Conservation (phyloP, 2,797 vertebrate genomes). For the Corythornis leucogaster region DNA sequence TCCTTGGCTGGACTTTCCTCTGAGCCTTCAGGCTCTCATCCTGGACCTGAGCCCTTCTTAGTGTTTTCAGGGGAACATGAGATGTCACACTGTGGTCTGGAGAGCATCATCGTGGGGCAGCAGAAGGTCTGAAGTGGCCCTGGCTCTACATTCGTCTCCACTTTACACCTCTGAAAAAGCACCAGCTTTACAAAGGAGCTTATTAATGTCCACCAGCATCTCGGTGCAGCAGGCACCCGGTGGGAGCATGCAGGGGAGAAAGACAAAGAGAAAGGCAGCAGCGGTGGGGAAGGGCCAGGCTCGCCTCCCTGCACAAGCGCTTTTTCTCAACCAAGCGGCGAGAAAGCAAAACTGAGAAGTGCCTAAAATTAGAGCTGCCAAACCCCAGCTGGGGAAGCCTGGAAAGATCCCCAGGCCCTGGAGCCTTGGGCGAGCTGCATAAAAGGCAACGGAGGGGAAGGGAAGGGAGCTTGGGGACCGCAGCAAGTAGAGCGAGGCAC, state of each 20-base stretch:
- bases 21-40: background rate
- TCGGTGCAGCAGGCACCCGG: background rate
- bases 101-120: rapidly evolving
- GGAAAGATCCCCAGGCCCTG: constrained; percentile 71
- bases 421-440: constrained; percentile 68
- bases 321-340: constrained; percentile 18
- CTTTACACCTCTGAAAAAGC: background rate
- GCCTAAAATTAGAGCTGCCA: constrained; percentile 72
- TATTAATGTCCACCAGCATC: background rate
- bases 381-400: constrained; percentile 72
- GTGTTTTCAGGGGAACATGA: rapidly evolving
- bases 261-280: constrained; percentile 58
- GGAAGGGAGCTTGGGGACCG: constrained; percentile 53
- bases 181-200: background rate
- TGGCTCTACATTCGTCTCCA: background rate
- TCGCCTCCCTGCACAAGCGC: constrained; percentile 31
- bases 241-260: background rate
- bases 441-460: constrained; percentile 68
- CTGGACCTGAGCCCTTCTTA: background rate
- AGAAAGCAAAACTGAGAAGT: constrained; percentile 69
- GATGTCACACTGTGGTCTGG: rapidly evolving
- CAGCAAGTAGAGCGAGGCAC: constrained; percentile 56
- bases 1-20: background rate
- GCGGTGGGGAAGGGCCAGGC: constrained; percentile 46
- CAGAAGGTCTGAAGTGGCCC: background rate